Evolutionary conservation across 1,140 invertebrate genomes (phyloP), one percentile per base, ranked within the genome.

Genomic region (Meteorus sp.): DNA sequence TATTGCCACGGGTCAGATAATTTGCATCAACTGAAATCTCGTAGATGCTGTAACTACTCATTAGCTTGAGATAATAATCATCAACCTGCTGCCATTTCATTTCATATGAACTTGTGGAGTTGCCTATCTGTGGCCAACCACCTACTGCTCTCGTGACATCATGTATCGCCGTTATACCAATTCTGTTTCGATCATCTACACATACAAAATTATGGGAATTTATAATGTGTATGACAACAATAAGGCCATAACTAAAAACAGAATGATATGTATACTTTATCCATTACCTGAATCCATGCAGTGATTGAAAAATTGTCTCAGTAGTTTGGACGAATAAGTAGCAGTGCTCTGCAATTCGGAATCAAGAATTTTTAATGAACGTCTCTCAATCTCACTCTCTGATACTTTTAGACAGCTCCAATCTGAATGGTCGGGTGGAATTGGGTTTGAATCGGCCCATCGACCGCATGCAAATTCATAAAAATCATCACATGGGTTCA

Each of bases 401-500:
- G n/a, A n/a, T n/a, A n/a, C n/a, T n/a, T n/a, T n/a, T n/a, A 3
- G 3, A n/a, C 44, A 7, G n/a, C 8, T 15, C 20, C 19, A 47
- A 13, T 47, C 2, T 22, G 8, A 11, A 1, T 25, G 3, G 0
- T 13, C 13, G 11, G 9, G 3, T n/a, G 20, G 1, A n/a, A 47
- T 27, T 11, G 44, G 44, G n/a, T 17, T 27, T 22, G 22, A 27
- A 13, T 2, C 27, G 8, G 22, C 3, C 44, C 44, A 47, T 6
- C n/a, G 4, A 15, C 44, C 44, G 15, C 44, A 47, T 2, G 22
- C n/a, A 13, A 47, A 47, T 17, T 47, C 44, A 22, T 47, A 47
- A 25, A 47, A 47, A 47, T 47, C 44, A 47, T 27, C 44, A 25
- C 44, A 47, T 13, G 44, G 22, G 15, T 47, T 23, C 2, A 15